Evolutionary conservation across 2,113 vertebrate species (phyloP), one percentile per base, ranked within the genome.

Genomic region (Pangasianodon hypophthalmus): DNA sequence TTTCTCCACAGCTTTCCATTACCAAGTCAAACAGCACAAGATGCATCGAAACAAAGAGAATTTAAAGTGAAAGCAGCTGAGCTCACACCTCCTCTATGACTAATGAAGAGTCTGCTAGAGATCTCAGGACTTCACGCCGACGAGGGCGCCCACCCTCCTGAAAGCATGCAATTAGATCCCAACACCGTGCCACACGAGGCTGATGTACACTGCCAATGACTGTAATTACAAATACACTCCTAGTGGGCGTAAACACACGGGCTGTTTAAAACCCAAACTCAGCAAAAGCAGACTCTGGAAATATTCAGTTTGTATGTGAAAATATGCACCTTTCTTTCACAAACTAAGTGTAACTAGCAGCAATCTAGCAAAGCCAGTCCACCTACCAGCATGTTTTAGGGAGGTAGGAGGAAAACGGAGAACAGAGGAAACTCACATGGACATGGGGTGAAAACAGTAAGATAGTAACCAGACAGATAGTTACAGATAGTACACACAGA

Each of bases 151-250:
- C 92, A 85, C 92, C 91, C 87, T 91, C 91, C 91, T 84, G 92
- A 94, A 95, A 95, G 93, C 92, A 62, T 95, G 94, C 94, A 95
- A 96, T 96, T 96, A 96, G 92, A 92, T 90, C 41, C 93, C 90
- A 92, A 95, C 93, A 92, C 92, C 4, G 85, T 86, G n/a, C 87
- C 89, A 90, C 84, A 88, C 91, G 90, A 87, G 92, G 87, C 93
- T 93, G 94, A 95, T 93, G 94, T 92, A 90, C 91, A 85, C 86
- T 84, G 69, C 90, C 94, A 95, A 96, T 96, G 92, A 96, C 95
- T 96, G 94, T 95, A 95, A 96, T 96, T 95, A 95, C 90, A 89
- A 92, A 92, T 85, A 92, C 90, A 91, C 91, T 91, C 93, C 90
- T 90, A 91, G 93, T 94, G 93, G 91, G 93, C 92, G 92, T 71